A percentile compares a stretch with the other conserved stretches of the same genome.
These are phyloP conservation scores for Onychostruthus taczanowskii DNA, from an alignment of 2,113 vertebrate genomes.

Conservation along the genomic window DNA sequence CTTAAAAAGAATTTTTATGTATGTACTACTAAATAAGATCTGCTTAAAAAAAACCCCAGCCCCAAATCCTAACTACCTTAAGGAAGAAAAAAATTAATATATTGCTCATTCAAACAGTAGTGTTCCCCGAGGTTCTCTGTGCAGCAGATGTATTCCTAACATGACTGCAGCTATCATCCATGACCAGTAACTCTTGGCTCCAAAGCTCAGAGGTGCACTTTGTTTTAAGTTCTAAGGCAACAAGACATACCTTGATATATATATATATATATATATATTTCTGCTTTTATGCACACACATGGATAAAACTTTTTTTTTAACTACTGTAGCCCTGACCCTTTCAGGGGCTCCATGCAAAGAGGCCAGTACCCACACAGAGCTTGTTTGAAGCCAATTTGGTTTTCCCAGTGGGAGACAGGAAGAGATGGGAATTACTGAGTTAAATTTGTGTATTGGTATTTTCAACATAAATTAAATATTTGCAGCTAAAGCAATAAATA, in stretches of 20 bases:
- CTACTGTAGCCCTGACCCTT: neutral
- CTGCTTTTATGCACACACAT: neutral
- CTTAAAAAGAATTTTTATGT: neutral
- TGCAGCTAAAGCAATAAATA: constrained; percentile 57
- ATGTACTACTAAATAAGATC: neutral
- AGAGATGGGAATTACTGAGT: constrained; percentile 21
- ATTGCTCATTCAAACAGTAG: neutral
- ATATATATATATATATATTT: neutral
- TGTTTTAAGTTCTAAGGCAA: neutral
- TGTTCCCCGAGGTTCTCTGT: neutral
- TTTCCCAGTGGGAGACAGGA: constrained; percentile 44
- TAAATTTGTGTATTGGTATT: constrained; percentile 46
- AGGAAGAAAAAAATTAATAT: neutral
- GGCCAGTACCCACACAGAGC: neutral
- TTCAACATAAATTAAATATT: constrained; percentile 39
- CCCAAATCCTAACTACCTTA: neutral
- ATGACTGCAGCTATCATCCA: neutral
- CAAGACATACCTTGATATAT: neutral
- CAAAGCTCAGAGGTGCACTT: neutral
- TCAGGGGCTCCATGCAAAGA: neutral
- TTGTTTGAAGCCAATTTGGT: constrained; percentile 19
- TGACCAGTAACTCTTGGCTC: neutral
- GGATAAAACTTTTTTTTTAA: neutral
- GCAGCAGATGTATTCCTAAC: neutral
- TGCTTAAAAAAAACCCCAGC: neutral